Evolutionary conservation across 2,888 invertebrate species (phyloP).

Genomic region (Dryobotodes eremita): DNA sequence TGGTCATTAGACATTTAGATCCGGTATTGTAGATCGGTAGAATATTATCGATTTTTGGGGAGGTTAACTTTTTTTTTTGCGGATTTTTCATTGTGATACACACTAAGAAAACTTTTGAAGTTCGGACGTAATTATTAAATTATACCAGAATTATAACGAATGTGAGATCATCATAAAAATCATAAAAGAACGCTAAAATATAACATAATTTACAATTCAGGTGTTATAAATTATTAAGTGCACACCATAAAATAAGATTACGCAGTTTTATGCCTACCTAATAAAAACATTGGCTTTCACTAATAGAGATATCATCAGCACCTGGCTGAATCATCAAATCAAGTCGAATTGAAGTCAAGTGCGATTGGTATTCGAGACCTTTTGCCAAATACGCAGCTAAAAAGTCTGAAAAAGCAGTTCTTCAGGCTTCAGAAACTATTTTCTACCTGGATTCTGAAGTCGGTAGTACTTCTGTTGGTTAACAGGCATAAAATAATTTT

Average conservation of each 20-base stretch:
- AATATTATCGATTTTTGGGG: background rate
- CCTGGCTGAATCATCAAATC: background rate
- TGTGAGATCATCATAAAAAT: constrained; percentile 5
- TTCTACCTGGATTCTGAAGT: background rate
- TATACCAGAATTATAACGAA: background rate
- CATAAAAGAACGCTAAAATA: constrained; percentile 23
- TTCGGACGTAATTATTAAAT: background rate
- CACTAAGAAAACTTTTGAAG: background rate
- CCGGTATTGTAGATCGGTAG: background rate
- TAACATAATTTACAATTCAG: constrained; percentile 22
- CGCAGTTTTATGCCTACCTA: constrained; percentile 10
- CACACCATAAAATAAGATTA: constrained; percentile 10
- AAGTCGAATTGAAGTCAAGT: too few species aligned
- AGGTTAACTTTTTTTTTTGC: background rate
- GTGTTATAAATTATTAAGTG: constrained; percentile 19
- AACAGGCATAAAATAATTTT: background rate
- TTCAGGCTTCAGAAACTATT: background rate
- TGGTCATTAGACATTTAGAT: background rate
- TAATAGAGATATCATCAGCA: background rate
- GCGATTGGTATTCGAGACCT: background rate
- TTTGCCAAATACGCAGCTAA: background rate
- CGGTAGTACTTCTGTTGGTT: background rate
- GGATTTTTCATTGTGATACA: too few species aligned
- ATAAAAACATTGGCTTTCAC: constrained; percentile 28
- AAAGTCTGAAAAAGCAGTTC: background rate